Base-by-base conservation (phyloP, 2,888 invertebrate genomes). In the Ischnura elegans region DNA sequence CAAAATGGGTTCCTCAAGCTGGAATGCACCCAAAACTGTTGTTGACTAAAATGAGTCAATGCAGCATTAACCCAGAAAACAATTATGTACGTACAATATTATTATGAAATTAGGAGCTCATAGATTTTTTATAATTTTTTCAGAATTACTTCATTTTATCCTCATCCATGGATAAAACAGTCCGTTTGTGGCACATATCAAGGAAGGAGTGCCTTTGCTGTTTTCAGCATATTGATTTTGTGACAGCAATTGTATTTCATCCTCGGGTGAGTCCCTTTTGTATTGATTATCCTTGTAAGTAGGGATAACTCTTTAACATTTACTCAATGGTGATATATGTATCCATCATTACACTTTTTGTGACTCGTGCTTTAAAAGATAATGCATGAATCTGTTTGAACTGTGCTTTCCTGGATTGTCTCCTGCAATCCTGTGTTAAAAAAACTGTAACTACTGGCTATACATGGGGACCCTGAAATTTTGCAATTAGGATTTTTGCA, bases 191-290 rank as follows among this genome's bases (percentile, higher is more conserved):
- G 99, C 99, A 99, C 96, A 98, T 99, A 94, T 99, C 99, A 0
- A 97, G 99, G 66, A 98, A 98, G 95, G 99, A 99, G 96, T 99
- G 99, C 95, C 97, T 99, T 0, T 99, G 99, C 95, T 99, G 99
- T 95, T 99, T 99, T 96, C 99, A 99, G 95, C 99, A 99, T 95
- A 99, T 99, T 94, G 99, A 99, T 96, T 99, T 99, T 96, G 99
- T 99, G 93, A 99, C 99, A 0, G 99, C 99, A 0, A 99, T 99
- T 95, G 99, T 99, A 93, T 99, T 99, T 96, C 99, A 99, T 96
- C 99, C 99, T 0, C 97, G 98, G 93, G 96, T 96, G 95, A 95
- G 94, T 94, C 47, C 25, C 51, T 51, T 43, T 47, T 47, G 43
- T 43, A 43, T 4, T 76, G n/a, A n/a, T n/a, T n/a, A n/a, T n/a